These are phyloP conservation scores for Orgyia antiqua DNA, from an alignment of 2,888 invertebrate species.

Conservation along the genomic window DNA sequence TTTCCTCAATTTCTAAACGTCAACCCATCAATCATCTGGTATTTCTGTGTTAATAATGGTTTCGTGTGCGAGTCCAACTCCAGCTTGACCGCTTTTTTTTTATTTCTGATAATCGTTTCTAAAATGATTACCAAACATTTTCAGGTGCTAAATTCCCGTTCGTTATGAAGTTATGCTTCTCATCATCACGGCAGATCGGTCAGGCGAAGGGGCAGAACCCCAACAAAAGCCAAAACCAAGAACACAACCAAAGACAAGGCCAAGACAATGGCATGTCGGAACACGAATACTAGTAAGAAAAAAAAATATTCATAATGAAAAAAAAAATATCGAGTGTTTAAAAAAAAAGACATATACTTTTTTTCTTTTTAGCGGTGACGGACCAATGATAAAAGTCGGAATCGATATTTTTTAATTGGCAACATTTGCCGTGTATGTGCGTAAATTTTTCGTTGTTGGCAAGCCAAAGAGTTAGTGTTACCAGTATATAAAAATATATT, in stretches of 20 bases:
- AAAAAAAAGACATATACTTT: constrained; percentile 65
- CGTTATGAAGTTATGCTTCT: constrained; percentile 99
- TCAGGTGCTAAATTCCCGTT: constrained; percentile 98
- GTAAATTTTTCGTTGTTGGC: constrained; percentile 26
- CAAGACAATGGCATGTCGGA: constrained; percentile 63
- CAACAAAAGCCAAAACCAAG: constrained; percentile 42
- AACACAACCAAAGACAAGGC: constrained; percentile 33
- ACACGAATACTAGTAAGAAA: constrained; percentile 69
- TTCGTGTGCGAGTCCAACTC: no score
- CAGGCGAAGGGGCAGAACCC: constrained; percentile 60
- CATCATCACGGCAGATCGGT: constrained; percentile 81
- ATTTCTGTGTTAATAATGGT: no score
- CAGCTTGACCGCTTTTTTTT: no score
- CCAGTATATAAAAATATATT: constrained; percentile 27
- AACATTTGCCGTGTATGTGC: constrained; percentile 28
- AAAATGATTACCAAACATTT: no score
- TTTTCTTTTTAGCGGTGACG: constrained; percentile 47
- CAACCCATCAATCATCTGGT: no score
- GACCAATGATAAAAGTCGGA: constrained; percentile 65
- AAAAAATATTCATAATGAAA: constrained; percentile 18
- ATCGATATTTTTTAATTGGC: constrained; percentile 30
- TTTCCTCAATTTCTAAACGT: no score
- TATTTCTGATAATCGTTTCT: no score
- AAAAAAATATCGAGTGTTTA: constrained; percentile 31
- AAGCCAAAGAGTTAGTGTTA: constrained; percentile 45